phyloP scores from a whole-genome alignment of 2,797 vertebrate species.

The Thamnophis elegans region DNA sequence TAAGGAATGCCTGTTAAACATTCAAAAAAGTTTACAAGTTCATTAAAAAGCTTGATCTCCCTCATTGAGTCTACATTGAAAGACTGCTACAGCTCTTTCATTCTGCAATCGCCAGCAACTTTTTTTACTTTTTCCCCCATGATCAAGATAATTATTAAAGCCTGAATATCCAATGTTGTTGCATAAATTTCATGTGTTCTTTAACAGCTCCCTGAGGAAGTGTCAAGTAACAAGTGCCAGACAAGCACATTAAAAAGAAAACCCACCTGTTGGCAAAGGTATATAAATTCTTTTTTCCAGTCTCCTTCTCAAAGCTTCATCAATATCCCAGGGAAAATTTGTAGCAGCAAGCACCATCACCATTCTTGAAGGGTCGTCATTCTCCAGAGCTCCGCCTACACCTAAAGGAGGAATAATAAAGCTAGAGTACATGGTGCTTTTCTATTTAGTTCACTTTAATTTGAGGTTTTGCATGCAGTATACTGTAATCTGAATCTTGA shows the following conservation, averaged over 20 bases:
- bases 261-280: constrained; percentile 88
- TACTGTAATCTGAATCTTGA: neutral
- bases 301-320: constrained; percentile 92
- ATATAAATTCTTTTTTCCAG: constrained; percentile 98
- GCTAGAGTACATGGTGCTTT: neutral
- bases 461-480: neutral
- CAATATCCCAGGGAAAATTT: constrained; percentile 99
- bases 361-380: constrained; percentile 96
- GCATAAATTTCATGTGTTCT: constrained; percentile 2
- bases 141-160: constrained; percentile 35
- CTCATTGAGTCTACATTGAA: constrained; percentile 39
- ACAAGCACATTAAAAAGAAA: constrained; percentile 41
- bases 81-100: constrained; percentile 28
- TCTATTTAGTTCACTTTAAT: neutral
- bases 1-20: constrained; percentile 63
- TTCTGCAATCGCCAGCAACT: constrained; percentile 43
- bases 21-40: constrained; percentile 59
- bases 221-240: constrained; percentile 1
- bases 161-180: constrained; percentile 39
- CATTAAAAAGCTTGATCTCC: constrained; percentile 58
- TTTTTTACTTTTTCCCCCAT: constrained; percentile 6
- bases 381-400: constrained; percentile 90
- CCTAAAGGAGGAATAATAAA: constrained; percentile 70
- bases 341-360: constrained; percentile 98
- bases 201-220: neutral